Evolutionary conservation across 2,888 invertebrate genomes (phyloP), one percentile per base, ranked within the genome.

Genomic region (Caenorhabditis wallacei): DNA sequence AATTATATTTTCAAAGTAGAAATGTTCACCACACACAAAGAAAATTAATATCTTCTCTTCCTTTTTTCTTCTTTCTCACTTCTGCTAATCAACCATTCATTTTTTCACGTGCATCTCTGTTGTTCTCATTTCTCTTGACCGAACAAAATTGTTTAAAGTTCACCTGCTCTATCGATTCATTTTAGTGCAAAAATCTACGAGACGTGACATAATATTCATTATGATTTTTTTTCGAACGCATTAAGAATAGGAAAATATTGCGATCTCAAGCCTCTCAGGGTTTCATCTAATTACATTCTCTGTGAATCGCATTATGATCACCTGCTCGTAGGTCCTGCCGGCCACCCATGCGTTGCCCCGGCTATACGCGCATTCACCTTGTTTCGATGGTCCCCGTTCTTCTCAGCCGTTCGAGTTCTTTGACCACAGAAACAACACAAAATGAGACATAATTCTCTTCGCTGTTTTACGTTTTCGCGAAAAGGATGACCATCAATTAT

Each of bases 351-450:
- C 53, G 54, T 72, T 53, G 66, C 57, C 57, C 57, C 4, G 46
- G 75, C 20, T 30, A 22, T 20, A n/a, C n/a, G 0, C 63, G 1
- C n/a, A n/a, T 16, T 37, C 48, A 46, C 59, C 57, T 18, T 78
- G 78, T 69, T 78, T 53, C 78, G 37, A 30, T 78, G 78, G 78
- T 69, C 69, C 78, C 59, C 3, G 8, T 46, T 43, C 20, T 13
- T 8, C 10, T 11, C 24, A n/a, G 24, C 16, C 43, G 54, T 57
- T 37, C 57, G 57, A 24, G 37, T 40, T 53, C 57, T 59, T 18
- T 70, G 46, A 75, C 75, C 59, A 59, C 1, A 30, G 43, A 61
- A 76, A 76, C 59, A 76, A 59, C 54, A 46, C 37, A 57, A 51
- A 48, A 56, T 37, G 40, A 37, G 56, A 24, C 51, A 56, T 53